Percentiles rank a stretch among this genome's conserved stretches.
Evolutionary conservation across 2,888 invertebrate species (phyloP).

Genomic region (Epinotia brunnichana): DNA sequence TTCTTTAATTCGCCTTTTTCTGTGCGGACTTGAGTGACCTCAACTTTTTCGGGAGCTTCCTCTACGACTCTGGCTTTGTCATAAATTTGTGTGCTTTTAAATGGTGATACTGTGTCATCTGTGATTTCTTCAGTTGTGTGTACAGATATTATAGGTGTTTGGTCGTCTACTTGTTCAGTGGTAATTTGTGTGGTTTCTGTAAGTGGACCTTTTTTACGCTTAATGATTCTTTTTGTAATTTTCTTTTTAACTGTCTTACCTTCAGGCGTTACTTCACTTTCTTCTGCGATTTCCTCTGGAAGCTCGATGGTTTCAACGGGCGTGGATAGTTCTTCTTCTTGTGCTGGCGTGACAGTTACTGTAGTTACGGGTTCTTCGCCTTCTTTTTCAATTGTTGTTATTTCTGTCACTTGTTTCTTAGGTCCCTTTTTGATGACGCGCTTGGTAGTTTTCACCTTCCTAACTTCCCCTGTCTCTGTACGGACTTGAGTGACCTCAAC

Average conservation of each 20-base stretch:
- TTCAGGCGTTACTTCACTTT: constrained; percentile 48
- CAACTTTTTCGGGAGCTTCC: constrained; percentile 48
- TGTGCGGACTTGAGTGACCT: constrained; percentile 49
- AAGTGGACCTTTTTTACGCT: background rate
- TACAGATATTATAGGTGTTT: constrained; percentile 67
- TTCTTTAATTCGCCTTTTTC: constrained; percentile 49
- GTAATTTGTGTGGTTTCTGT: constrained; percentile 18
- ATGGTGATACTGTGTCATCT: constrained; percentile 50
- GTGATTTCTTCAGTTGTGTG: constrained; percentile 50
- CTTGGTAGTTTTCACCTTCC: constrained; percentile 42
- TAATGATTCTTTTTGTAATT: background rate
- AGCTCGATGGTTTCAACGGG: constrained; percentile 3
- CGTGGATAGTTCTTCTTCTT: constrained; percentile 46
- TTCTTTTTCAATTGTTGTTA: constrained; percentile 15
- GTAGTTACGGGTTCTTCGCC: constrained; percentile 6
- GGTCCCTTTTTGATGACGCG: constrained; percentile 45
- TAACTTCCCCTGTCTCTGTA: constrained; percentile 26
- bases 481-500: constrained; percentile 23
- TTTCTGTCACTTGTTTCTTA: constrained; percentile 54
- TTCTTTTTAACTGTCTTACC: constrained; percentile 52
- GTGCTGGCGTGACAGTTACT: background rate
- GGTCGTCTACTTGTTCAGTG: constrained; percentile 60
- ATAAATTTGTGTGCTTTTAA: constrained; percentile 50
- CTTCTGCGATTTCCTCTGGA: constrained; percentile 6
- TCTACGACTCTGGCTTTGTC: constrained; percentile 53